phyloP scores from a whole-genome alignment of 1,140 invertebrate species.

The Cyclina sinensis region DNA sequence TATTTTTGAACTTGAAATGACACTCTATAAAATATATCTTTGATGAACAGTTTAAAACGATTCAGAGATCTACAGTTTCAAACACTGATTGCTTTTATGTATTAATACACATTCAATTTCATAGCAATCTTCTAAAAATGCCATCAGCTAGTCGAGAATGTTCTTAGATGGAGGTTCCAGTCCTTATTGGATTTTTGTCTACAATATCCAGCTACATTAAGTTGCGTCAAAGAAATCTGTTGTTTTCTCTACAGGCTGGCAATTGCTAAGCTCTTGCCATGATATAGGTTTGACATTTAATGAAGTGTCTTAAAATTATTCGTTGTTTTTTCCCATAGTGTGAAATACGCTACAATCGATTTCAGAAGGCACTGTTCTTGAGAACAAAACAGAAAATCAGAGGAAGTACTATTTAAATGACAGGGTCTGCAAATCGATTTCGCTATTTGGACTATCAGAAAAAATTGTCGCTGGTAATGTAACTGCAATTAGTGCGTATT shows the following conservation, averaged over 20 bases:
- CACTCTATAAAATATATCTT: too few relatives aligned
- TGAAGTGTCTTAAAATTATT: slow-evolving; percentile 27
- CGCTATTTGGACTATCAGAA: slow-evolving; percentile 26
- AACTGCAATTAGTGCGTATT: slow-evolving; percentile 30
- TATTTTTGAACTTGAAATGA: too few relatives aligned
- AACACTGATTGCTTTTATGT: too few relatives aligned
- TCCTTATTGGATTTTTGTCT: slow-evolving; percentile 16
- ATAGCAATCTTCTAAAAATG: too few relatives aligned
- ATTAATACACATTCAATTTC: too few relatives aligned
- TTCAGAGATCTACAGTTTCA: too few relatives aligned
- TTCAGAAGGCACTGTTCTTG: slow-evolving; percentile 5
- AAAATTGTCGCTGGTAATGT: not conserved
- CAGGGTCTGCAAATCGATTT: slow-evolving; percentile 2
- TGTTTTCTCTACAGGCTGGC: not conserved
- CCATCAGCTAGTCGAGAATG: too few relatives aligned
- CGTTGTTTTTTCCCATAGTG: not conserved
- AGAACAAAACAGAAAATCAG: slow-evolving; percentile 30
- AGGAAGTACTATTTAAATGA: slow-evolving; percentile 31
- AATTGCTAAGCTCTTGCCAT: slow-evolving; percentile 1
- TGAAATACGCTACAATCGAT: slow-evolving; percentile 20
- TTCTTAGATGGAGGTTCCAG: not conserved
- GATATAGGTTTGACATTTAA: slow-evolving; percentile 35
- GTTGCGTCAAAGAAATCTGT: not conserved
- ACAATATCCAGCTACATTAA: not conserved
- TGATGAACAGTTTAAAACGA: too few relatives aligned